Evolutionary conservation across 2,888 invertebrate species (phyloP).

Genomic region (Cataglyphis altisquamis): DNA sequence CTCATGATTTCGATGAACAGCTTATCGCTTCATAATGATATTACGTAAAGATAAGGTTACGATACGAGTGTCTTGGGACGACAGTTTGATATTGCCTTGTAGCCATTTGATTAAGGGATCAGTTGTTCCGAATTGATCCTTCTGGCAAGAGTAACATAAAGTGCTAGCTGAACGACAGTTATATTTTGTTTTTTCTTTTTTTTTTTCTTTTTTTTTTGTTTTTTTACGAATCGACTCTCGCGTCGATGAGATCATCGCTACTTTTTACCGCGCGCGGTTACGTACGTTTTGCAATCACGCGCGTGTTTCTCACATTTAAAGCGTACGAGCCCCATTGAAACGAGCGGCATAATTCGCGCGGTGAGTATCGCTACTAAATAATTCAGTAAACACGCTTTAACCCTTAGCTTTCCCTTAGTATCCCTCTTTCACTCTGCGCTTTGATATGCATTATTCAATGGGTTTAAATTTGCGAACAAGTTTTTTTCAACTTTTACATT

Average conservation of each 20-base stretch:
- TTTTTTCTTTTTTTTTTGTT: not conserved
- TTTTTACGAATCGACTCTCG: constrained; percentile 15
- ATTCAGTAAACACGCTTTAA: constrained; percentile 12
- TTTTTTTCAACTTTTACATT: not conserved
- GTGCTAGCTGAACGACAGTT: constrained; percentile 29
- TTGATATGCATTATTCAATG: not conserved
- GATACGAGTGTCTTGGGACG: constrained; percentile 15
- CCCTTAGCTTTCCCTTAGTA: not conserved
- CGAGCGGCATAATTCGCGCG: not conserved
- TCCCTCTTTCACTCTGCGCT: not conserved
- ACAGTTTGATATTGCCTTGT: not conserved
- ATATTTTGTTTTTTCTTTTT: not conserved
- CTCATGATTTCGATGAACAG: not conserved
- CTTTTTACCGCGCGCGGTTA: constrained; percentile 29
- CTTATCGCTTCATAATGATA: constrained; percentile 24
- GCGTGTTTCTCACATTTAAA: constrained; percentile 28
- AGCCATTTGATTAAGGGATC: not conserved
- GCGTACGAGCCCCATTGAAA: not conserved
- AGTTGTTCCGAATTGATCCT: not conserved
- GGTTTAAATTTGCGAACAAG: not conserved
- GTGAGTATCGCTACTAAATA: constrained; percentile 39
- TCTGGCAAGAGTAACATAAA: not conserved
- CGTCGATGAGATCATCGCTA: constrained; percentile 42
- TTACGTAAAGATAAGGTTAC: constrained; percentile 52
- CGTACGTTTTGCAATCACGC: constrained; percentile 47